phyloP scores from a whole-genome alignment of 2,888 invertebrate genomes.

The Rhimphoctona megacephalus region DNA sequence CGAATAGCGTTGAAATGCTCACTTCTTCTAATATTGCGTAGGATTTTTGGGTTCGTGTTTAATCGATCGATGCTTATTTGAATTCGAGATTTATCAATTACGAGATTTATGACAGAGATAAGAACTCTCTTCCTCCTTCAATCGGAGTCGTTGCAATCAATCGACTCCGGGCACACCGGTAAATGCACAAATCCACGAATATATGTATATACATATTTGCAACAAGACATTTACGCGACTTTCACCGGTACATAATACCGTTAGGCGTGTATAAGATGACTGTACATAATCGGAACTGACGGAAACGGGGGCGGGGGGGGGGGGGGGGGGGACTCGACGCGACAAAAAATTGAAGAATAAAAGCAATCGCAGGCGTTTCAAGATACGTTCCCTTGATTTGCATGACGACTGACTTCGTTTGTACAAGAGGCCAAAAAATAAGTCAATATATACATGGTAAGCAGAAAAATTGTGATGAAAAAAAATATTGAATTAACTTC shows the following conservation, averaged over 20 bases:
- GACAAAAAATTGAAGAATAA: constrained; percentile 18
- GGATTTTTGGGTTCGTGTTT: neutral
- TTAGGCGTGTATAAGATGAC: constrained; percentile 68
- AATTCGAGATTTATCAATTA: constrained; percentile 32
- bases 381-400: too few relatives aligned
- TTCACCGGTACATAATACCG: constrained; percentile 74
- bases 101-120: constrained; percentile 32
- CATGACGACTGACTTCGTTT: too few relatives aligned
- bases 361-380: too few relatives aligned
- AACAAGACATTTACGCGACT: constrained; percentile 73
- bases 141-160: constrained; percentile 39
- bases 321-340: neutral
- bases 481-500: constrained; percentile 1
- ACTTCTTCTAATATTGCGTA: neutral
- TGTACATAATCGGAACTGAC: constrained; percentile 66
- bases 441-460: neutral
- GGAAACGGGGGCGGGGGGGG: too few relatives aligned
- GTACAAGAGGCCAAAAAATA: neutral
- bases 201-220: constrained; percentile 35
- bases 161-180: constrained; percentile 37
- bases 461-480: neutral
- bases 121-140: neutral
- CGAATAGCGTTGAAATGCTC: neutral
- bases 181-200: constrained; percentile 27
- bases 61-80: neutral